phyloP scores from a whole-genome alignment of 2,888 invertebrate genomes.

The Esperia sulphurella region DNA sequence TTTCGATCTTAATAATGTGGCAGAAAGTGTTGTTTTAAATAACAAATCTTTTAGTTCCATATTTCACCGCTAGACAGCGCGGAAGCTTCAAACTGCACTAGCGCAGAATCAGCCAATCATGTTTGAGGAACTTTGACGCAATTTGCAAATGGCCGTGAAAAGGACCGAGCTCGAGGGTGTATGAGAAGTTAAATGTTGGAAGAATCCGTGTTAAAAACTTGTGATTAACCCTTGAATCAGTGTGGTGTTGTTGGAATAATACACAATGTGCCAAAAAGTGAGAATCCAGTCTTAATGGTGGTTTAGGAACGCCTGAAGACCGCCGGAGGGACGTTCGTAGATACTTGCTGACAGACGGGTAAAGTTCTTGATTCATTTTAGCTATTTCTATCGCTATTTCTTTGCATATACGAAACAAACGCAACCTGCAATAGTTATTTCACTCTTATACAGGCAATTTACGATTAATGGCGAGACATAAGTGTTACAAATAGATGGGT shows the following conservation, averaged over 20 bases:
- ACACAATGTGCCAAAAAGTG: constrained; percentile 79
- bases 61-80: constrained; percentile 45
- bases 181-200: constrained; percentile 72
- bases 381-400: constrained; percentile 32
- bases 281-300: constrained; percentile 75
- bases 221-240: constrained; percentile 61
- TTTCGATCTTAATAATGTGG: neutral
- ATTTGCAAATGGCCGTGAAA: constrained; percentile 80
- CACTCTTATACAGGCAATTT: constrained; percentile 9
- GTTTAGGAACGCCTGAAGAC: constrained; percentile 65
- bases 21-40: constrained; percentile 29
- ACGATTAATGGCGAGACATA: constrained; percentile 6
- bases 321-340: constrained; percentile 68
- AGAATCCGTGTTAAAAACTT: constrained; percentile 65
- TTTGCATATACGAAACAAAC: constrained; percentile 22
- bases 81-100: constrained; percentile 44
- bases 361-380: constrained; percentile 57
- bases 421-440: constrained; percentile 13
- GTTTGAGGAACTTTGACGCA: constrained; percentile 74
- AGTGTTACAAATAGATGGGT: constrained; percentile 24
- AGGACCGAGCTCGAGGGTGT: constrained; percentile 73
- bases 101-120: constrained; percentile 70
- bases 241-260: constrained; percentile 66
- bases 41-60: constrained; percentile 30
- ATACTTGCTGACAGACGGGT: constrained; percentile 74